A percentile compares a stretch with the other conserved stretches of the same genome.
phyloP scores from a whole-genome alignment of 2,113 vertebrate genomes.

The Rattus norvegicus region GRCr8 NC_086031.1:51315501-51316000 shows the following conservation, averaged over 20 bases:
- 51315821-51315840: constrained; percentile 81
- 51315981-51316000: constrained; percentile 88
- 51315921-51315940: constrained; percentile 90
- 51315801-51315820: constrained; percentile 73
- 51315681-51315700: constrained; percentile 26
- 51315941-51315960: constrained; percentile 87
- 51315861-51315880: constrained; percentile 81
- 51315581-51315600: neutral
- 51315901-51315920: constrained; percentile 87
- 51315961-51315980: constrained; percentile 88
- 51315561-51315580: constrained; percentile 51
- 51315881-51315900: constrained; percentile 85
- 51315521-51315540: neutral
- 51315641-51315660: constrained; percentile 62
- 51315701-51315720: constrained; percentile 25
- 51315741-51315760: constrained; percentile 62
- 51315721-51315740: constrained; percentile 54
- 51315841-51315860: constrained; percentile 81
- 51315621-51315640: constrained; percentile 66
- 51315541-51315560: constrained; percentile 70
- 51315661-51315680: constrained; percentile 47
- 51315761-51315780: constrained; percentile 72
- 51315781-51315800: constrained; percentile 76
- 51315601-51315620: neutral
- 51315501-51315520: neutral